Conservation (phyloP, 2,888 invertebrate species). For the Sinodicranocentrus sp. region DNA sequence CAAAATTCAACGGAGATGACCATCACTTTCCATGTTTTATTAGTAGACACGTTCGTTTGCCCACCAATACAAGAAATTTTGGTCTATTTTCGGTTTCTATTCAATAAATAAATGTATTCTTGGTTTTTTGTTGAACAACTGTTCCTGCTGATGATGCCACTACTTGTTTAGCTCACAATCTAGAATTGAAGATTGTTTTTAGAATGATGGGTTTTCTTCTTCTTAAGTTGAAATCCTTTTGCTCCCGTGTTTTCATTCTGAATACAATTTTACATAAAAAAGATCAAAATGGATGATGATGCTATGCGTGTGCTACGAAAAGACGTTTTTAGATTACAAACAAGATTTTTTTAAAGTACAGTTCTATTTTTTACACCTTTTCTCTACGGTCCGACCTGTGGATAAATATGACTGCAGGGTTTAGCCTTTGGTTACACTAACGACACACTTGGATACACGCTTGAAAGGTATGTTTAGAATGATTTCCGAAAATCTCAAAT, state of each 20-base stretch:
- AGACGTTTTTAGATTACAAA: slow-evolving; percentile 53
- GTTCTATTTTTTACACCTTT: slow-evolving; percentile 31
- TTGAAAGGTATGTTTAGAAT: slow-evolving; percentile 1
- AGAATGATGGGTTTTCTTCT: not conserved
- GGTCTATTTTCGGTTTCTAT: slow-evolving; percentile 41
- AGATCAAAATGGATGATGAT: slow-evolving; percentile 53
- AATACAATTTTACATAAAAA: slow-evolving; percentile 56
- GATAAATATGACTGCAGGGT: slow-evolving; percentile 50
- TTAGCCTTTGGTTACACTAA: too few relatives aligned
- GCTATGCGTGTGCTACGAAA: slow-evolving; percentile 55
- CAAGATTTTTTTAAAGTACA: slow-evolving; percentile 38
- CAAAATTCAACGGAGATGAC: slow-evolving; percentile 63
- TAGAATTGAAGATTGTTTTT: too few relatives aligned
- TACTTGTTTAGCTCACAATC: slow-evolving; percentile 24
- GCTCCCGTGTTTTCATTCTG: slow-evolving; percentile 41
- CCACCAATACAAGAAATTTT: slow-evolving; percentile 2
- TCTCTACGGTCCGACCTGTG: too few relatives aligned
- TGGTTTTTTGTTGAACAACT: slow-evolving; percentile 36
- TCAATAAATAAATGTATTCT: slow-evolving; percentile 11
- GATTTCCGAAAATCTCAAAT: slow-evolving; percentile 10
- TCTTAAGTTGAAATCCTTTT: slow-evolving; percentile 36
- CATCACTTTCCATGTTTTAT: slow-evolving; percentile 51
- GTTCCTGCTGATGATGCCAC: slow-evolving; percentile 12
- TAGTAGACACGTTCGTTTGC: slow-evolving; percentile 42
- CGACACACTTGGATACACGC: slow-evolving; percentile 34